Base-by-base conservation (phyloP, 2,113 vertebrate species). In the Oxyruncus cristatus region DNA sequence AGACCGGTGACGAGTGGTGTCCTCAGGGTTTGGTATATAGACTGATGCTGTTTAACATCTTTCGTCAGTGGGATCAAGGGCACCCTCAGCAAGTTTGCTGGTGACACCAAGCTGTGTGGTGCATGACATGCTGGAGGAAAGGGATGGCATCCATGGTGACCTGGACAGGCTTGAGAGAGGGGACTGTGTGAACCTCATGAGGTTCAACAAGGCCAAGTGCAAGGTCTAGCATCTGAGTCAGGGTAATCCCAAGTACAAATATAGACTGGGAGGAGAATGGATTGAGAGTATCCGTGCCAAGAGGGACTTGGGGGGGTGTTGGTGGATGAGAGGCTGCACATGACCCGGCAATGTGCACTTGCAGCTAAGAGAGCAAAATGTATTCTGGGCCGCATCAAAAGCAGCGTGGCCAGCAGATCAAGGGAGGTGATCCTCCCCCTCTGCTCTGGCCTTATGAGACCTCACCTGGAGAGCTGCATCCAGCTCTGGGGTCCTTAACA, bases 1-100 rank as follows among this genome's bases (percentile, higher is more conserved):
- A 63, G 49, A 28, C 32, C 0, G 26, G 1, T 35, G 56, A 33
- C 0, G 0, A 49, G 12, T 42, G 41, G 32, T 63, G 22, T 62
- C 12, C 63, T 55, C 30, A 76, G 47, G 41, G n/a, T 2, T 3
- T 6, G 2, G 24, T 46, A 13, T 37, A 35, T 35, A 41, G 20
- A 18, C 39, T 70, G 47, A 11, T 47, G n/a, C 6, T 53, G 24
- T 75, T 67, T 26, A 27, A 27, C 28, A 17, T n/a, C 39, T 47
- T 62, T 70, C 5, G 27, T 28, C 18, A 24, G 46, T 42, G 35
- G 35, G 33, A 56, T 56, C 1, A 3, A 71, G 18, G 56, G 56
- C 22, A 49, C 39, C 26, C n/a, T 39, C 55, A 32, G 24, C 55
- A 49, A 8, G 72, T 63, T 27, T 56, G 32, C 47, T 24, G 10